Evolutionary conservation across 64 coral and sea anemone genomes (phyloP).

Genomic region (Orbicella faveolata): DNA sequence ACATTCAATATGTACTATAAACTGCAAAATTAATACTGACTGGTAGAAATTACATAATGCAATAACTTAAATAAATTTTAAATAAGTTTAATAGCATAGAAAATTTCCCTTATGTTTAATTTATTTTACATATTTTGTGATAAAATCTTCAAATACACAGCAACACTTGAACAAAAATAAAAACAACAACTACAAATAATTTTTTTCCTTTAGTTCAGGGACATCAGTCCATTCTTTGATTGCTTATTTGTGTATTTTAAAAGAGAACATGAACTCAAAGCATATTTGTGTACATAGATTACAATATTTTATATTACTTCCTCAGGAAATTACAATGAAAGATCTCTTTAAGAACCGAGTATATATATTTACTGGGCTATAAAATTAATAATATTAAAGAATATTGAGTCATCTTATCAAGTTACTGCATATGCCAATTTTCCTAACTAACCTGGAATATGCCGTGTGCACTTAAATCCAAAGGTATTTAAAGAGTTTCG

Average conservation of each 20-base stretch:
- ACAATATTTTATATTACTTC: too few species aligned
- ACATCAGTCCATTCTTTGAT: not conserved
- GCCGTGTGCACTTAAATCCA: too few species aligned
- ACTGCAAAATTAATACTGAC: not conserved
- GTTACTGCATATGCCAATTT: too few species aligned
- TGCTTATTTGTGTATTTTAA: not conserved
- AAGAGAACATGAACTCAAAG: too few species aligned
- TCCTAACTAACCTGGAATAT: too few species aligned
- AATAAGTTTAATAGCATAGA: conserved; percentile 3
- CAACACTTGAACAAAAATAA: not conserved
- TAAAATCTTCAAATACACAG: not conserved
- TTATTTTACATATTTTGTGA: not conserved
- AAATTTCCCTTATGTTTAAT: not conserved
- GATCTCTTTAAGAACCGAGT: too few species aligned
- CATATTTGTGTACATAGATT: too few species aligned
- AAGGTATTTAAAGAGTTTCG: too few species aligned
- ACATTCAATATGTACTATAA: not conserved
- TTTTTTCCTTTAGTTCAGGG: not conserved
- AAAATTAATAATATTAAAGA: too few species aligned
- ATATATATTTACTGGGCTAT: too few species aligned
- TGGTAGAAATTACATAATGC: not conserved
- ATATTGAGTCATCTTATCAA: too few species aligned
- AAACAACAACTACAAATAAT: not conserved
- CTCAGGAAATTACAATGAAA: too few species aligned
- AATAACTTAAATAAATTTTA: conserved; percentile 16